Evolutionary conservation across 2,888 invertebrate species (phyloP), one percentile per base, ranked within the genome.

Genomic region (Xanthia icteritia): DNA sequence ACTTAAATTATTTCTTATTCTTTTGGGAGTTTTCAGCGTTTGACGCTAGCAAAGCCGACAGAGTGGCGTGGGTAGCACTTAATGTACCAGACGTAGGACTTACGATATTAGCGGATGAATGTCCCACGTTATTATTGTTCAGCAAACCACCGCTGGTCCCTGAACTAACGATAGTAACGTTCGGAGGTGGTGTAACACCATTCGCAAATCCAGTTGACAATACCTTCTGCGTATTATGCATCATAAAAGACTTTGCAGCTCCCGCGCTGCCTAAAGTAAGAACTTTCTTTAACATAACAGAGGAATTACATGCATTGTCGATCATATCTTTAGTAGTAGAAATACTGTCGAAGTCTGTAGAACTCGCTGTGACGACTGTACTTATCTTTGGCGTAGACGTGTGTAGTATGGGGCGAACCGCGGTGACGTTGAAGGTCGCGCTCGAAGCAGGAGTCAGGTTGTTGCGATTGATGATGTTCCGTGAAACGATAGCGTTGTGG

Each of bases 271-370:
- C 97, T 60, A 97, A 87, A 60, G 97, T 97, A 2, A 97, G 90
- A 0, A 97, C 97, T 84, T 97, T 96, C 83, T 97, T 97, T 81
- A 97, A 88, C 97, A 97, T 97, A 15, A 97, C 95, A 5, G 97
- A 97, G 0, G 97, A 97, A 81, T 96, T 96, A 84, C 97, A 96
- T 0, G 96, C 95, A 79, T 96, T 97, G 74, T 97, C 97, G 36
- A 97, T 96, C 95, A 97, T 96, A 81, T 96, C 97, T 90, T 96
- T 97, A 0, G 96, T 95, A 0, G 96, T 96, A 1, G 96, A 95
- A 78, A 97, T 96, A 56, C 91, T 94, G 66, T 96, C 96, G 77
- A 93, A 96, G 78, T 96, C 97, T 27, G 88, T 91, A 4, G 92
- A 91, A 74, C 92, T 93, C 0, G 93, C 91, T 11, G 94, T 91